Evolutionary conservation across 2,113 vertebrate species (phyloP).

Genomic region (Corapipo altera): DNA sequence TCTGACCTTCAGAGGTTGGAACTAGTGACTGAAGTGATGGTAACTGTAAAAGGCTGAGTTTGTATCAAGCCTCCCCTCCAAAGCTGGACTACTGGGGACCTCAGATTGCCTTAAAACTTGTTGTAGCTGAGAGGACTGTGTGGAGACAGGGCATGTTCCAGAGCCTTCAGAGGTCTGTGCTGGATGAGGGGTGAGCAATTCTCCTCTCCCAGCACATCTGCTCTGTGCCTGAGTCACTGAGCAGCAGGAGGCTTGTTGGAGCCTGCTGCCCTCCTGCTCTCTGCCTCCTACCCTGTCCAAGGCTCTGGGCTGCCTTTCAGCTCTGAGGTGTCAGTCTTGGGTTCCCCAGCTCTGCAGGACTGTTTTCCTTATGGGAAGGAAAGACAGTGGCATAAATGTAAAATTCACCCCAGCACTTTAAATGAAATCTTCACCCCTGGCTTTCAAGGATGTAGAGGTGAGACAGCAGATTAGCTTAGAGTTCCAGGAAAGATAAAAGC

Average conservation of each 20-base stretch:
- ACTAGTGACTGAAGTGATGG: neutral
- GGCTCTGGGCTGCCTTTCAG: constrained; percentile 31
- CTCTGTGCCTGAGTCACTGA: neutral
- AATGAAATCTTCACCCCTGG: neutral
- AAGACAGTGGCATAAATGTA: neutral
- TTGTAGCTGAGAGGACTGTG: neutral
- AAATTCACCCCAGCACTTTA: neutral
- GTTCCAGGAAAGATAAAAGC: neutral
- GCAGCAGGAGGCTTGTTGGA: constrained; percentile 33
- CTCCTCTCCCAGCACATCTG: neutral
- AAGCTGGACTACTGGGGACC: neutral
- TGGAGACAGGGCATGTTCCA: neutral
- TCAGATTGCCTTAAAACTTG: neutral
- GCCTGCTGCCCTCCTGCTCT: constrained; percentile 57
- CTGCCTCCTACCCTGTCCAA: neutral
- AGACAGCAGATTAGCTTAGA: neutral
- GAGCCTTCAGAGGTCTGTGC: neutral
- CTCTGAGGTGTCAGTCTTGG: neutral
- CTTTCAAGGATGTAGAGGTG: neutral
- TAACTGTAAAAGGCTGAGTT: neutral
- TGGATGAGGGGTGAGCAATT: neutral
- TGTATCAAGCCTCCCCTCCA: neutral
- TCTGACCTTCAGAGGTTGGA: neutral
- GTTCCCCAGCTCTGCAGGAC: constrained; percentile 11
- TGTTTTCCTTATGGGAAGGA: neutral